Evolutionary conservation across 1,140 invertebrate species (phyloP).

Genomic region (Diploscapter pachys): DNA sequence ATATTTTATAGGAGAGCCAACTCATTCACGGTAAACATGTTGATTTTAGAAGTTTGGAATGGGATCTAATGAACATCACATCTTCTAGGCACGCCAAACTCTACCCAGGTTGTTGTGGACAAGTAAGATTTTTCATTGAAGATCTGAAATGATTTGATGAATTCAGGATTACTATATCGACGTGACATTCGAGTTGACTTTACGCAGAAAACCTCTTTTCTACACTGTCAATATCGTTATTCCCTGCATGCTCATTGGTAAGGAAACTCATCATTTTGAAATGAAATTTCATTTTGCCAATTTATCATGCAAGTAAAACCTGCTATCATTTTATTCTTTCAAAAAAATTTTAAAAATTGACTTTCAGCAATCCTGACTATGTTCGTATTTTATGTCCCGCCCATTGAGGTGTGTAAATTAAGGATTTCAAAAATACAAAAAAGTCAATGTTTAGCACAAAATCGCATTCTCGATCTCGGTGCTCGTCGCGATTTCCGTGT

Average conservation of each 20-base stretch:
- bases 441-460: conserved; percentile 70
- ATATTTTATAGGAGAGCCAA: not conserved
- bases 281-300: too few relatives aligned
- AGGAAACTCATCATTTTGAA: not conserved
- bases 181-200: conserved; percentile 95
- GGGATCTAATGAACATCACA: conserved; percentile 74
- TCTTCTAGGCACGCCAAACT: conserved; percentile 48
- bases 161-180: conserved; percentile 72
- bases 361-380: conserved; percentile 63
- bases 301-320: too few relatives aligned
- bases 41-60: conserved; percentile 76
- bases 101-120: conserved; percentile 58
- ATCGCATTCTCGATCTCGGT: conserved; percentile 97
- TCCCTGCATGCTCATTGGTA: conserved; percentile 72
- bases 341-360: too few relatives aligned
- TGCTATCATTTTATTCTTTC: too few relatives aligned
- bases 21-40: too few relatives aligned
- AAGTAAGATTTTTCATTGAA: conserved; percentile 9
- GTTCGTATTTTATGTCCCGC: conserved; percentile 90
- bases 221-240: conserved; percentile 95
- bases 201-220: conserved; percentile 89
- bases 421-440: too few relatives aligned
- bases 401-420: conserved; percentile 68
- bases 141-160: too few relatives aligned
- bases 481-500: conserved; percentile 81